phyloP scores from a whole-genome alignment of 2,888 invertebrate genomes.

The Hirtodrosophila histrioides region DNA sequence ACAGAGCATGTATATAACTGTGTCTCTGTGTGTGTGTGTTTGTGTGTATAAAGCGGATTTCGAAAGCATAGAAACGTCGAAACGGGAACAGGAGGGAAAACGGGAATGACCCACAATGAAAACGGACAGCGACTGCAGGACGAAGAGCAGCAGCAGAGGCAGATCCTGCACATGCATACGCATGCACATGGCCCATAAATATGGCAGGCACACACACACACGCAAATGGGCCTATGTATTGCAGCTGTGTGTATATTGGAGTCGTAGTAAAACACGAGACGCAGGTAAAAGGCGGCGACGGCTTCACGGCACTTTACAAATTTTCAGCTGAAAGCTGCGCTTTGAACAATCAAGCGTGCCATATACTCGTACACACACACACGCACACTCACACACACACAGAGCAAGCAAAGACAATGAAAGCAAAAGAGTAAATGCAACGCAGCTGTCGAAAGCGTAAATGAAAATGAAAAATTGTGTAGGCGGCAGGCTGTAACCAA shows the following conservation, averaged over 20 bases:
- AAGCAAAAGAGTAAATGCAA: constrained; percentile 49
- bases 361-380: constrained; percentile 26
- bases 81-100: constrained; percentile 48
- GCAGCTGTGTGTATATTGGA: constrained; percentile 27
- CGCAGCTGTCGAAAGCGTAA: constrained; percentile 66
- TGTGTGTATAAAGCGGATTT: constrained; percentile 67
- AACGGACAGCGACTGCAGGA: constrained; percentile 54
- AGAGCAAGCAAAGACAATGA: constrained; percentile 39
- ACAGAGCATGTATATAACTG: constrained; percentile 41
- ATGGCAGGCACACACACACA: constrained; percentile 57
- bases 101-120: constrained; percentile 75
- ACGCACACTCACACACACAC: constrained; percentile 7
- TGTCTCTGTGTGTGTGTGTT: constrained; percentile 16
- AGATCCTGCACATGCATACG: constrained; percentile 37
- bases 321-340: constrained; percentile 72
- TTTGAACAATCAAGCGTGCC: constrained; percentile 74
- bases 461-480: constrained; percentile 67
- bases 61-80: constrained; percentile 63
- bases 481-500: constrained; percentile 27
- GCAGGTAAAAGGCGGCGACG: constrained; percentile 54
- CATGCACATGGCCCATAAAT: constrained; percentile 69
- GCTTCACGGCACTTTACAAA: constrained; percentile 67
- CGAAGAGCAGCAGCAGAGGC: constrained; percentile 26
- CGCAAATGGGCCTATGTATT: constrained; percentile 40
- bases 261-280: constrained; percentile 65